Base-by-base conservation (phyloP, 2,888 invertebrate genomes). In the Caenorhabditis parvicauda region DNA sequence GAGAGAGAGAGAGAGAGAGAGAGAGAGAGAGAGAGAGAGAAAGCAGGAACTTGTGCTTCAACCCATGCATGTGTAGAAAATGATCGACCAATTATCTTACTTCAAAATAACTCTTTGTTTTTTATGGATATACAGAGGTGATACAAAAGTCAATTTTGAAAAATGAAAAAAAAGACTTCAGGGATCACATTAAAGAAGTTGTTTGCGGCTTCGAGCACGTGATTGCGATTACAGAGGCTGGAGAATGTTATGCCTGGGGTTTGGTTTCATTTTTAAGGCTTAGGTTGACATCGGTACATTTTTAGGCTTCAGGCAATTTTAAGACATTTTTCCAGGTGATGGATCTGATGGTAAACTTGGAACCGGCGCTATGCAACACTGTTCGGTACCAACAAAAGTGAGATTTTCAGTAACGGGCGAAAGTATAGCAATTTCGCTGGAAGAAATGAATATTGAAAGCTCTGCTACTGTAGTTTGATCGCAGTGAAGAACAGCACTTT, bases 191-290 rank as follows among this genome's bases (percentile, higher is more conserved):
- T 35, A 55, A 53, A 29, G 64, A 70, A 17, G 43, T 70, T 2
- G 47, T 50, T 12, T 64, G 88, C 69, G 88, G 88, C 1, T 80
- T 84, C 19, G 84, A 86, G 62, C 89, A 89, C 81, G 87, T 87
- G 0, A 83, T 87, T 3, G 88, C 87, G 0, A 82, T 88, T 19
- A 85, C 86, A 24, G 83, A 84, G 21, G 86, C 87, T 62, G 87
- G 87, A 0, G 84, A 85, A 45, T 84, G 88, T 17, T 88, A 85
- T 73, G 84, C 87, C 12, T 89, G 89, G 89, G 89, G 87, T 32
- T 9, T 12, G 35, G n/a, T 12, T 9, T 32, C 35, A 12, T 9
- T 12, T 12, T 12, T 32, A 9, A 12, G 35, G n/a, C 35, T 32
- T n/a, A 32, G n/a, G n/a, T n/a, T n/a, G n/a, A n/a, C n/a, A n/a